Evolutionary conservation across 2,113 vertebrate genomes (phyloP).

Genomic region (Okapia johnstoni): DNA sequence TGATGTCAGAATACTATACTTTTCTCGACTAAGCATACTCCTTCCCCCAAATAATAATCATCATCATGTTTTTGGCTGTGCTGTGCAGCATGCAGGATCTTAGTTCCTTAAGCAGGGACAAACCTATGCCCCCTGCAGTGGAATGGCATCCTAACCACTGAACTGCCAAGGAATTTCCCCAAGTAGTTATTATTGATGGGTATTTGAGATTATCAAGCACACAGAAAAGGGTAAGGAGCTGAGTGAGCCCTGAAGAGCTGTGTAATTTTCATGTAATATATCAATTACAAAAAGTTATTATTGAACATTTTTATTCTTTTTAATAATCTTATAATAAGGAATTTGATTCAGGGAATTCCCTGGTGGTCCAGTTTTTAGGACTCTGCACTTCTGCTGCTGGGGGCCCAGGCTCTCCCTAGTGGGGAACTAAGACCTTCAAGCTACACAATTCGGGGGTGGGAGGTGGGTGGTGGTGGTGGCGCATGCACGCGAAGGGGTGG

Average conservation of each 20-base stretch:
- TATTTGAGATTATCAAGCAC: background rate
- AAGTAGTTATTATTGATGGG: background rate
- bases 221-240: background rate
- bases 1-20: background rate
- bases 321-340: background rate
- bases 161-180: background rate
- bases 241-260: background rate
- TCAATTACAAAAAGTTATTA: background rate
- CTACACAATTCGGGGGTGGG: background rate
- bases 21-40: background rate
- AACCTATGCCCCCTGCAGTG: background rate
- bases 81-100: background rate
- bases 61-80: background rate
- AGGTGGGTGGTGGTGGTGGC: rapidly evolving
- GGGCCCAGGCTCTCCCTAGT: background rate
- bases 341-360: background rate
- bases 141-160: background rate
- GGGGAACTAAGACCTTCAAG: background rate
- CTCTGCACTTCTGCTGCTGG: background rate
- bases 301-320: background rate
- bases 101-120: background rate
- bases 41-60: background rate
- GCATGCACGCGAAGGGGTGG: background rate
- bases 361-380: background rate
- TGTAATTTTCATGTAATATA: background rate